Evolutionary conservation across 2,113 vertebrate genomes (phyloP).

Genomic region (Pogona vitticeps): DNA sequence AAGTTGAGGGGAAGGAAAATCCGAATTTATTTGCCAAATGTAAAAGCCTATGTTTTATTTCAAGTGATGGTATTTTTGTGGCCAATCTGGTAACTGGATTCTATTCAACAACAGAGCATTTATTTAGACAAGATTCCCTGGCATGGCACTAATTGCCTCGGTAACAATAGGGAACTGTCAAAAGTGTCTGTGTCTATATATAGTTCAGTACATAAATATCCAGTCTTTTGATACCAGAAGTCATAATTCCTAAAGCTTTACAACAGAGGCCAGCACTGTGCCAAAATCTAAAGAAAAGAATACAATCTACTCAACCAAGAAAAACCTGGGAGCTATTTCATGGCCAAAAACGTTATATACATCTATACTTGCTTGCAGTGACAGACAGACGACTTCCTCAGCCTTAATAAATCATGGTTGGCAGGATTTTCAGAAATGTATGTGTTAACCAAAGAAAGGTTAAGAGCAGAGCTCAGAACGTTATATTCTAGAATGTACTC

Average conservation of each 20-base stretch:
- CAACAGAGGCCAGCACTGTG: not conserved
- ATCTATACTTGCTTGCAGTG: not conserved
- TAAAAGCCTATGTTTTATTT: conserved; percentile 60
- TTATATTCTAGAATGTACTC: no score
- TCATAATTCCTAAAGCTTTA: conserved; percentile 9
- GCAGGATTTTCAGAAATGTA: not conserved
- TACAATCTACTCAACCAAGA: not conserved
- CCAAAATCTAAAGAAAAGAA: not conserved
- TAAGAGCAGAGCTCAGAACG: not conserved
- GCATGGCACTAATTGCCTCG: conserved; percentile 39
- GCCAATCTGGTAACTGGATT: conserved; percentile 58
- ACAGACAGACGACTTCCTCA: not conserved
- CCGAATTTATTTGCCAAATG: conserved; percentile 42
- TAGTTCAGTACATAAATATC: not conserved
- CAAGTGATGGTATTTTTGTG: conserved; percentile 58
- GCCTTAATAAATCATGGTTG: not conserved
- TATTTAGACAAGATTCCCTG: conserved; percentile 60
- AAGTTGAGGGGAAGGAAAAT: conserved; percentile 58
- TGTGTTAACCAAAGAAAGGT: not conserved
- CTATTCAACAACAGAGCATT: conserved; percentile 54
- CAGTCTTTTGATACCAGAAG: not conserved
- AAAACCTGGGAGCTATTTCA: not conserved
- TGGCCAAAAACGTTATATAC: not conserved
- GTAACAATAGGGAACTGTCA: conserved; percentile 21
- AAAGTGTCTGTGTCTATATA: not conserved